These are phyloP conservation scores for Poecilobothrus nobilitatus DNA, from an alignment of 2,888 invertebrate genomes.

Conservation along the genomic window DNA sequence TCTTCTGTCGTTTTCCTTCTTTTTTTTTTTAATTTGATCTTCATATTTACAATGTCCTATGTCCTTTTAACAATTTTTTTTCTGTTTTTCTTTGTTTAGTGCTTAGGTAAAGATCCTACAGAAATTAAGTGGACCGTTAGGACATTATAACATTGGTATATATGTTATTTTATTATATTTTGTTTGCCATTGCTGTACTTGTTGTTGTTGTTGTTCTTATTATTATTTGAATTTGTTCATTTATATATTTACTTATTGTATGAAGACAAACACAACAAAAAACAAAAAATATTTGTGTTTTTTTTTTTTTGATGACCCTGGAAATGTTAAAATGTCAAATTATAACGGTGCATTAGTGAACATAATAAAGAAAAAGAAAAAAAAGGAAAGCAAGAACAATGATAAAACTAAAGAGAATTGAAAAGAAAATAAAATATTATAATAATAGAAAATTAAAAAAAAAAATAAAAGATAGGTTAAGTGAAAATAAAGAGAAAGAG, in stretches of 20 bases:
- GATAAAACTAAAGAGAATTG: background rate
- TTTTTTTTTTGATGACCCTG: background rate
- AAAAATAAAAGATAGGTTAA: no score
- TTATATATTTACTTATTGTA: background rate
- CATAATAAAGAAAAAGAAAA: background rate
- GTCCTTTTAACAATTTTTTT: background rate
- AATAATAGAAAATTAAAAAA: background rate
- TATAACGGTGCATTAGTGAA: conserved; percentile 2
- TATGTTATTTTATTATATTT: no score
- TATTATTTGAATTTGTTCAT: background rate
- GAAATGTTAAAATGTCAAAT: conserved; percentile 6
- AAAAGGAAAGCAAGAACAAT: background rate
- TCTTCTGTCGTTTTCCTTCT: no score
- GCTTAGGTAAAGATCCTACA: background rate
- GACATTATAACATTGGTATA: background rate
- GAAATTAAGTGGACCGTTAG: conserved; percentile 6
- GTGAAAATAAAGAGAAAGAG: background rate
- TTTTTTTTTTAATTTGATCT: no score
- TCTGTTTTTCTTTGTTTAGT: background rate
- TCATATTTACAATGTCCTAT: background rate
- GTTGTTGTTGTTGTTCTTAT: background rate
- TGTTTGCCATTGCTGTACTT: no score
- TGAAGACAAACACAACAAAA: background rate
- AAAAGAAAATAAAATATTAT: background rate
- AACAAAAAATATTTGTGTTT: background rate